Evolutionary conservation across 2,888 invertebrate genomes (phyloP).

Genomic region (Athrips mouffetella): DNA sequence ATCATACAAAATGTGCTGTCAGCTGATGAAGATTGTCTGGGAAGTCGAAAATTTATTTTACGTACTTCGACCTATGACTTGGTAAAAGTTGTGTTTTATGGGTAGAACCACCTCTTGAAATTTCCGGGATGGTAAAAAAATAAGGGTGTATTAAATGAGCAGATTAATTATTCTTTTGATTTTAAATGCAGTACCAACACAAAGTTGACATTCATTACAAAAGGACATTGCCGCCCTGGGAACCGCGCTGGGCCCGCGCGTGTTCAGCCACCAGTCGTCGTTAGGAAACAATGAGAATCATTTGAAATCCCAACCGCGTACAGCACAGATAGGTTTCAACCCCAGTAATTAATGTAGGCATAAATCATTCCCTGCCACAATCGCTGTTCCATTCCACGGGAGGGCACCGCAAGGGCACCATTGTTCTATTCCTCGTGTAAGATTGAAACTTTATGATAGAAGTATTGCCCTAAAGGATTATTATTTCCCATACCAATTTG

Average conservation of each 20-base stretch:
- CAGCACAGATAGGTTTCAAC: conserved; percentile 40
- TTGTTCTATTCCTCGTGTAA: too few relatives aligned
- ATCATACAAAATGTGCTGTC: too few relatives aligned
- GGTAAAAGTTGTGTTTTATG: too few relatives aligned
- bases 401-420: conserved; percentile 4
- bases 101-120: too few relatives aligned
- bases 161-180: not conserved
- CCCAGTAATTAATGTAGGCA: conserved; percentile 55
- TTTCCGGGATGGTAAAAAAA: too few relatives aligned
- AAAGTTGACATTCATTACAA: not conserved
- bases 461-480: too few relatives aligned
- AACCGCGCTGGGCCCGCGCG: not conserved
- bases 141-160: too few relatives aligned
- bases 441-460: too few relatives aligned
- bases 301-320: conserved; percentile 34
- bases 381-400: conserved; percentile 12
- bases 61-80: too few relatives aligned
- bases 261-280: conserved; percentile 17
- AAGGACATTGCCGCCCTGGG: conserved; percentile 4
- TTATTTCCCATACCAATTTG: too few relatives aligned
- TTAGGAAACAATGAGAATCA: conserved; percentile 44
- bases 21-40: too few relatives aligned
- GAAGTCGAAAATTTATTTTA: too few relatives aligned
- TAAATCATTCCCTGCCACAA: conserved; percentile 47
- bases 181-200: not conserved